Conservation (phyloP, 1,140 invertebrate genomes). For the Bombus waltoni region DNA sequence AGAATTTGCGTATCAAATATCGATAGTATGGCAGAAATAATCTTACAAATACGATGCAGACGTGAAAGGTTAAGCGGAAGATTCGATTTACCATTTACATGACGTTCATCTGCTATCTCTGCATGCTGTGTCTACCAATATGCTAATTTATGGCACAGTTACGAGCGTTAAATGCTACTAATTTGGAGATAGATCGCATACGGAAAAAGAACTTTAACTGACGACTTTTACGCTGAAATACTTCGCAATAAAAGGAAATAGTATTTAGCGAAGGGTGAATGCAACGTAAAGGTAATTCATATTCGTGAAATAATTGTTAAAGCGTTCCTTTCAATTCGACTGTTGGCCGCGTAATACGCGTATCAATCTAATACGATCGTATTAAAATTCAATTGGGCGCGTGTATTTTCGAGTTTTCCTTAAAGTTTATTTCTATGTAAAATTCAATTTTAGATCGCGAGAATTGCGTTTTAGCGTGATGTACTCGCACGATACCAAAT, state of each 20-base stretch:
- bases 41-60: not conserved
- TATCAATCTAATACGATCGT: no score
- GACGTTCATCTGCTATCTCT: not conserved
- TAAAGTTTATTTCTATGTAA: not conserved
- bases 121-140: not conserved
- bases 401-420: not conserved
- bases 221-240: not conserved
- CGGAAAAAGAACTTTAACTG: not conserved
- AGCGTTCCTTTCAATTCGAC: not conserved
- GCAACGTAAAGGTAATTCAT: not conserved
- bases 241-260: not conserved
- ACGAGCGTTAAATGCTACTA: not conserved
- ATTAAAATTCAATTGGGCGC: no score
- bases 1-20: conserved; percentile 27
- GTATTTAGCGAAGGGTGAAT: not conserved
- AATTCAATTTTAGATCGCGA: not conserved
- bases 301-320: not conserved
- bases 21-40: not conserved
- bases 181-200: not conserved
- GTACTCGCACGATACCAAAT: not conserved
- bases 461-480: not conserved
- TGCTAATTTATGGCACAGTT: not conserved
- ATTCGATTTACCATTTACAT: not conserved
- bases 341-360: no score
- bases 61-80: not conserved